Conservation (phyloP, 2,888 invertebrate genomes). For the Ceratothoa steindachneri region DNA sequence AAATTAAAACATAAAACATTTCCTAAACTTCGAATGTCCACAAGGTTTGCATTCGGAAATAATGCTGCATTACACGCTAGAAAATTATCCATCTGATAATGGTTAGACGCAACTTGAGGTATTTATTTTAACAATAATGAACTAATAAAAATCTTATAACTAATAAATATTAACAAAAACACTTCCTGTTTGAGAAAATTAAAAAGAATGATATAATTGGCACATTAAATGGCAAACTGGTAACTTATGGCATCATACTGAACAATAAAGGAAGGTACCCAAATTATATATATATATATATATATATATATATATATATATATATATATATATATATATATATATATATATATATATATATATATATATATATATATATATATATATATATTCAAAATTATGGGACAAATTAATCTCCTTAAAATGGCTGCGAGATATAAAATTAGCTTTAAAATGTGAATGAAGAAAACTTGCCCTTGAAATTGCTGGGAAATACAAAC, state of each 20-base stretch:
- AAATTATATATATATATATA: not conserved
- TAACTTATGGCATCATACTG: conserved; percentile 41
- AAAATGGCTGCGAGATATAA: too few relatives aligned
- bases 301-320: conserved; percentile 11
- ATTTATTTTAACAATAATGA: not conserved
- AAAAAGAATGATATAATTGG: conserved; percentile 38
- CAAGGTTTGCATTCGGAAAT: too few relatives aligned
- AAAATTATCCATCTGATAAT: too few relatives aligned
- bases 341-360: conserved; percentile 11
- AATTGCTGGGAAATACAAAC: too few relatives aligned
- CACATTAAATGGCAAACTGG: conserved; percentile 45
- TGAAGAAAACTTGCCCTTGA: too few relatives aligned
- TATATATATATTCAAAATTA: conserved; percentile 19
- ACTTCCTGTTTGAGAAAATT: conserved; percentile 14
- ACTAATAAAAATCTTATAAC: not conserved
- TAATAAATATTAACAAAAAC: conserved; percentile 1
- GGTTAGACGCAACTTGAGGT: not conserved
- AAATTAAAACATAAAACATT: too few relatives aligned
- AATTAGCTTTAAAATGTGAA: too few relatives aligned
- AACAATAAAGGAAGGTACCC: not conserved
- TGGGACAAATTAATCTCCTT: too few relatives aligned
- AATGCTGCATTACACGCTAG: too few relatives aligned
- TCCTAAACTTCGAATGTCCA: too few relatives aligned
- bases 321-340: conserved; percentile 16
- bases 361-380: conserved; percentile 9